Base-by-base conservation (phyloP, 2,888 invertebrate genomes). In the Apomyelois bistriatella region DNA sequence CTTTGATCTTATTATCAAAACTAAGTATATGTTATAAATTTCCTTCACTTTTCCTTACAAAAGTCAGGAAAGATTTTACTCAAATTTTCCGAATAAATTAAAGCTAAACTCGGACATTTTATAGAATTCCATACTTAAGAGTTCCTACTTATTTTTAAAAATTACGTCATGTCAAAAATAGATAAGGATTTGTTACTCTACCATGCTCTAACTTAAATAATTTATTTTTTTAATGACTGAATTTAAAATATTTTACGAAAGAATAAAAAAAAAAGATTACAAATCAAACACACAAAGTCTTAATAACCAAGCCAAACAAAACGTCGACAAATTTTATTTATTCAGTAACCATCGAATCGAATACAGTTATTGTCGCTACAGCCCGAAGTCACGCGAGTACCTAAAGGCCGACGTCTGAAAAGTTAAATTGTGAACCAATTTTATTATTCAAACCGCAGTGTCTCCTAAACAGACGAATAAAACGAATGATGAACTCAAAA, bases 361-460 rank as follows among this genome's bases (percentile, higher is more conserved):
- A 35, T 46, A 46, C 6, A 22, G 43, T 22, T 43, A 12, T 46
- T 46, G 46, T 46, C 46, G 46, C 46, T 32, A 46, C 16, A 32
- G 16, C 9, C 16, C 13, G 10, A 7, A 46, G 46, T 46, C 46
- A 46, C 46, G 46, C 46, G 15, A 46, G 30, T 28, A 10, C n/a
- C n/a, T n/a, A n/a, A 13, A 32, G 32, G 46, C 15, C 13, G 5
- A 32, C 10, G 32, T 46, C 46, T 32, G 46, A 46, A 46, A 46
- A 46, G 38, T 53, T 53, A 40, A 38, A 53, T 53, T 53, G 48
- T 46, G 37, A 37, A 42, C 36, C 35, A 32, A 60, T 62, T 70
- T 66, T 63, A 63, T 64, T 48, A 67, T 67, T 65, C 59, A 56
- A 57, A 60, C 53, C 52, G 58, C 56, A 41, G 47, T 49, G 55